These are phyloP conservation scores for Synanthedon vespiformis DNA, from an alignment of 2,888 invertebrate species.

Conservation along the genomic window DNA sequence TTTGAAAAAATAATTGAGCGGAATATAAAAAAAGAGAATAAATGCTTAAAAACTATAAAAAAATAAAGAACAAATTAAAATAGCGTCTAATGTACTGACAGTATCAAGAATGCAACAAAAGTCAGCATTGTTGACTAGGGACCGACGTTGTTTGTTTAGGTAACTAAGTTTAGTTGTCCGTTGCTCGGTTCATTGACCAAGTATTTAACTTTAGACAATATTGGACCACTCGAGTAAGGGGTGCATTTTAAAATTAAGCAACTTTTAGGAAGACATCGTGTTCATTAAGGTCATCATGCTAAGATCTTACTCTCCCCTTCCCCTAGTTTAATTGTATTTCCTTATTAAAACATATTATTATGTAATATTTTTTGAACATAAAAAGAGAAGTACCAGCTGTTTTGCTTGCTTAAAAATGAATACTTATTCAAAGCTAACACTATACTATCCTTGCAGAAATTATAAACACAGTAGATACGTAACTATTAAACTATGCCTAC, in stretches of 20 bases:
- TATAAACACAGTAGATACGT: no score
- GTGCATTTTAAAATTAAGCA: slow-evolving; percentile 40
- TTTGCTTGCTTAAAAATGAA: no score
- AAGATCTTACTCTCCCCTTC: neutral
- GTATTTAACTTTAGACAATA: slow-evolving; percentile 52
- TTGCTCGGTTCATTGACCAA: slow-evolving; percentile 47
- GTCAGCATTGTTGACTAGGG: slow-evolving; percentile 46
- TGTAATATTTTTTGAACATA: no score
- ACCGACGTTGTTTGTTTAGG: slow-evolving; percentile 54
- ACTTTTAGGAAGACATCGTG: slow-evolving; percentile 2
- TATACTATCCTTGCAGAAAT: no score
- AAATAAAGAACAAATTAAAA: neutral
- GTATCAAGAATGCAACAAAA: slow-evolving; percentile 15
- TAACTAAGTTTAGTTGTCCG: slow-evolving; percentile 52
- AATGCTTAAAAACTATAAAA: no score
- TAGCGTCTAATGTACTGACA: slow-evolving; percentile 16
- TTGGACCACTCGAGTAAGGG: slow-evolving; percentile 22
- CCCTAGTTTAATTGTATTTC: neutral
- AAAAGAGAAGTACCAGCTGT: no score
- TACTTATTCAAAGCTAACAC: no score
- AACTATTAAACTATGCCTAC: no score
- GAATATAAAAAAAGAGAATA: no score
- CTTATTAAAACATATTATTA: no score
- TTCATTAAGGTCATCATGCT: neutral
- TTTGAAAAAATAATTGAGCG: no score